These are phyloP conservation scores for Labeo catla DNA, from an alignment of 2,113 vertebrate genomes.

Conservation along the genomic window DNA sequence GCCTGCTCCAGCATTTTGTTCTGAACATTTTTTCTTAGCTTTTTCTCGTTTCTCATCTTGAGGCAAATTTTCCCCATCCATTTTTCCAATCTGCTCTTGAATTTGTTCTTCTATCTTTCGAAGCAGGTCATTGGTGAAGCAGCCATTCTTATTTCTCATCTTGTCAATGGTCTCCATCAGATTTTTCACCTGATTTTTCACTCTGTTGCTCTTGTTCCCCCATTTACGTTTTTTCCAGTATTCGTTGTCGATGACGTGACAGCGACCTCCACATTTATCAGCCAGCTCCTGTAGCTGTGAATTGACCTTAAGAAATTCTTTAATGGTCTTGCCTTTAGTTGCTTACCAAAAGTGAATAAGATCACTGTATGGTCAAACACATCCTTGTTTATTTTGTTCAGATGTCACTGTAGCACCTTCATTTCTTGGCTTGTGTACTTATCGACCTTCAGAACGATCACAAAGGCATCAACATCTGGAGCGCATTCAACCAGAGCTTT, in stretches of 20 bases:
- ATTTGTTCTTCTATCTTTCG: not conserved
- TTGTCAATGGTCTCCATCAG: not conserved
- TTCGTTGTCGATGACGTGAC: not conserved
- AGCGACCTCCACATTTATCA: slow-evolving; percentile 27
- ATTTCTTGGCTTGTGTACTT: slow-evolving; percentile 36
- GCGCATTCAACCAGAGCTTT: not conserved
- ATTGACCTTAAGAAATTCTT: not conserved
- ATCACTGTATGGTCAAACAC: slow-evolving; percentile 21
- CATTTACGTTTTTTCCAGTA: slow-evolving; percentile 27
- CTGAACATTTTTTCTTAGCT: not conserved
- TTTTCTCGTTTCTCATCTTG: not conserved
- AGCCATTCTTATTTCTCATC: not conserved
- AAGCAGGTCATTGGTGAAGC: not conserved
- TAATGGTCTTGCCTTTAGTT: slow-evolving; percentile 22
- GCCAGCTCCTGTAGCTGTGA: not conserved
- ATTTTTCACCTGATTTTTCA: not conserved
- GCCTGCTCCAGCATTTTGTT: not conserved
- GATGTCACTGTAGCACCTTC: not conserved
- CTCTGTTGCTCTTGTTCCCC: slow-evolving; percentile 6
- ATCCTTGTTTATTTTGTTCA: not conserved
- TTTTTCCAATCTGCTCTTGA: not conserved
- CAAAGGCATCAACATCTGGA: slow-evolving; percentile 30
- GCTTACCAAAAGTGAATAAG: slow-evolving; percentile 48
- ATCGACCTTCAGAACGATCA: slow-evolving; percentile 32
- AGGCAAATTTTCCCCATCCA: not conserved